Evolutionary conservation across 2,113 vertebrate species (phyloP).

Genomic region (Pollimyrus isidori): DNA sequence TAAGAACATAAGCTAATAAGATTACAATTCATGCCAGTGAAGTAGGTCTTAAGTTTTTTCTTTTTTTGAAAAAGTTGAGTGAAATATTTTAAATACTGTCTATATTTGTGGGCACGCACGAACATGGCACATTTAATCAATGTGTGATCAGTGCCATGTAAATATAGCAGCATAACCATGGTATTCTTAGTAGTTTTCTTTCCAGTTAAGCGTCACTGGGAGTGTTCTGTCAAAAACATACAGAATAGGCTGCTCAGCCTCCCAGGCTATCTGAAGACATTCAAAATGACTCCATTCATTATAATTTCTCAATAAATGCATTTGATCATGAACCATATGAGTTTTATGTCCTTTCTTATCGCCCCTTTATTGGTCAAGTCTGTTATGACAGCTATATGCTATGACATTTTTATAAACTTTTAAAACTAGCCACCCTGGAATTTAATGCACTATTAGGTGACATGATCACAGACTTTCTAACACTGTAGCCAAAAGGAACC

Average conservation of each 20-base stretch:
- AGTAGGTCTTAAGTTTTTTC: not conserved
- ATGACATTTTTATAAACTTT: not conserved
- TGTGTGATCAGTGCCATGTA: not conserved
- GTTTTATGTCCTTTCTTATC: not conserved
- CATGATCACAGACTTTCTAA: not conserved
- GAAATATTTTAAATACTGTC: not conserved
- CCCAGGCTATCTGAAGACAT: not conserved
- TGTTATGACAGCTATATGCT: not conserved
- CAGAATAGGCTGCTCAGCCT: not conserved
- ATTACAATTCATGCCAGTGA: not conserved
- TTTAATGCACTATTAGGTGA: not conserved
- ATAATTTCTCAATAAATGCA: not conserved
- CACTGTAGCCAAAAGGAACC: not conserved
- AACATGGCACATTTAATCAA: not conserved
- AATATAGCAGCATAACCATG: not conserved
- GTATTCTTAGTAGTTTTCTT: not conserved
- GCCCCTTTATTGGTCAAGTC: not conserved
- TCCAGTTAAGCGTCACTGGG: not conserved
- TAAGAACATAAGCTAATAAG: not conserved
- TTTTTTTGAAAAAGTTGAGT: not conserved
- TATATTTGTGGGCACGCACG: not conserved
- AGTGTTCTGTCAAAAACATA: not conserved
- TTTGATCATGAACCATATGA: not conserved
- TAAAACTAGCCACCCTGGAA: not conserved
- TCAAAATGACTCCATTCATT: constrained; percentile 1